phyloP scores from a whole-genome alignment of 2,797 vertebrate species.

The Diplodus sargus region DNA sequence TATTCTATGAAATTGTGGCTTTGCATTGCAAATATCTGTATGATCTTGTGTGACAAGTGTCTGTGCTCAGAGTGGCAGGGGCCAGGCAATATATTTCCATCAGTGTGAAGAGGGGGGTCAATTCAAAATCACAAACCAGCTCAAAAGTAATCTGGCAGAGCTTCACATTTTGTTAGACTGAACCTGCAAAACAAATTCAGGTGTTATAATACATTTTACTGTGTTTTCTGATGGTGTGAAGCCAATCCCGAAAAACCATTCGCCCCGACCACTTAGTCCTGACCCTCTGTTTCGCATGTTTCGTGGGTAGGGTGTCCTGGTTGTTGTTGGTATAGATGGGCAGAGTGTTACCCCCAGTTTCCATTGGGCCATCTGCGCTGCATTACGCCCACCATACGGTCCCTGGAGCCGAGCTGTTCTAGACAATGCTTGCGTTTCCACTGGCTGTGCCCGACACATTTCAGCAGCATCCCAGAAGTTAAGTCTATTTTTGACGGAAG shows the following conservation, averaged over 20 bases:
- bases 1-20: constrained; percentile 58
- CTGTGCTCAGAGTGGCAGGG: constrained; percentile 49
- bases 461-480: too few relatives aligned
- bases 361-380: too few relatives aligned
- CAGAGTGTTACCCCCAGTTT: too few relatives aligned
- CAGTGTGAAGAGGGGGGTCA: constrained; percentile 53
- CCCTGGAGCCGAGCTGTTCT: too few relatives aligned
- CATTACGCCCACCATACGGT: too few relatives aligned
- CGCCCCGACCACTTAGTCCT: too few relatives aligned
- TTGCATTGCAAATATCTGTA: constrained; percentile 72
- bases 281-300: too few relatives aligned
- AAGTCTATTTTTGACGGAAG: too few relatives aligned
- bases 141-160: constrained; percentile 23
- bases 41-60: constrained; percentile 71
- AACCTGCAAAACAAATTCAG: background rate
- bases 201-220: background rate
- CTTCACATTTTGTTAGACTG: background rate
- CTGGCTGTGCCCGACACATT: too few relatives aligned
- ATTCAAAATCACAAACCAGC: constrained; percentile 46
- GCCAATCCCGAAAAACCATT: background rate
- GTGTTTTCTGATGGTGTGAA: background rate
- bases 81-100: constrained; percentile 76
- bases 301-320: too few relatives aligned
- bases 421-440: too few relatives aligned
- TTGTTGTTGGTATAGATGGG: too few relatives aligned